A percentile compares a stretch with the other conserved stretches of the same genome.
Evolutionary conservation across 2,888 invertebrate genomes (phyloP).

Genomic region (Anoncus sp.): DNA sequence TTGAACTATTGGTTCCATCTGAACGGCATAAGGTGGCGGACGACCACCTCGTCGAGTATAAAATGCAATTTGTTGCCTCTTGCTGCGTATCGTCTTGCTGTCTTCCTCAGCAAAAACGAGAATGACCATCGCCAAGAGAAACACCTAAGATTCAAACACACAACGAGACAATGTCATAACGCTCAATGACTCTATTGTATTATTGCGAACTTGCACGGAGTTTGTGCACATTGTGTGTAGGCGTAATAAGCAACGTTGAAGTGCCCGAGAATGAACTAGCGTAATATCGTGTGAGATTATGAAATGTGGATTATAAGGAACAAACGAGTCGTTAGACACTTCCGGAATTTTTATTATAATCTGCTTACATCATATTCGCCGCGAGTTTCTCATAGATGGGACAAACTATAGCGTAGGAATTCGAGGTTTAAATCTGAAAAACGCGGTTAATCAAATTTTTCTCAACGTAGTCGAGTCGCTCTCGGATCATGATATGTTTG

Average conservation of each 20-base stretch:
- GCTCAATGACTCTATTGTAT: background rate
- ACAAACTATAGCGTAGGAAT: too few species aligned
- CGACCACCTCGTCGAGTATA: conserved; percentile 75
- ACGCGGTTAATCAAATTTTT: too few species aligned
- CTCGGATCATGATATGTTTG: too few species aligned
- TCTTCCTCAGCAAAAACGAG: conserved; percentile 74
- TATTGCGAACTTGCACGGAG: background rate
- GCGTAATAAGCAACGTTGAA: too few species aligned
- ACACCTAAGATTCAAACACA: conserved; percentile 67
- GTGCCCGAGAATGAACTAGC: too few species aligned
- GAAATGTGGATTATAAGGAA: conserved; percentile 10
- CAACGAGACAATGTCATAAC: conserved; percentile 26
- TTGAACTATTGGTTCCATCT: conserved; percentile 92
- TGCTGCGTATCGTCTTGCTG: conserved; percentile 73
- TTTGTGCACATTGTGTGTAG: conserved; percentile 5
- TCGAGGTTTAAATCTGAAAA: too few species aligned
- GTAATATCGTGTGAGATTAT: conserved; percentile 49
- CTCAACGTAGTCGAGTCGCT: too few species aligned
- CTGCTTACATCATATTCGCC: conserved; percentile 32
- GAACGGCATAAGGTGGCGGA: conserved; percentile 90
- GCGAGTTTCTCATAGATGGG: too few species aligned
- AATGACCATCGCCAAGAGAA: conserved; percentile 67
- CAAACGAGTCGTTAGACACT: background rate
- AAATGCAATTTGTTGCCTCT: conserved; percentile 77
- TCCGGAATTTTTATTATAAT: background rate